These are phyloP conservation scores for Astreopora myriophthalma DNA, from an alignment of 64 coral and sea anemone genomes.

Conservation along the genomic window DNA sequence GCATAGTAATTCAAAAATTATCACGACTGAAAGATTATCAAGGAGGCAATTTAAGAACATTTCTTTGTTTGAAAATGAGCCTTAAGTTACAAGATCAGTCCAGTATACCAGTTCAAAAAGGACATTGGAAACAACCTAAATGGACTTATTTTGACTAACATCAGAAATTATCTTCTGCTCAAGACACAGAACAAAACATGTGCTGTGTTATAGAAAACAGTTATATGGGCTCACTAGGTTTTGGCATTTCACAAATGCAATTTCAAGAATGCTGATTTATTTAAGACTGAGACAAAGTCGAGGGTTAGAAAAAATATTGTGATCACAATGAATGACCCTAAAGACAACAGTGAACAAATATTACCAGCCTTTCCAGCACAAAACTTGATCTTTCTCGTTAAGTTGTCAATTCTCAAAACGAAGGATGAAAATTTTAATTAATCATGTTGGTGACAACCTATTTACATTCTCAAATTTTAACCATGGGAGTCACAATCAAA, in stretches of 20 bases:
- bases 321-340: not conserved
- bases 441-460: not conserved
- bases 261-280: constrained; percentile 28
- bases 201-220: not conserved
- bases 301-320: not conserved
- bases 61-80: not conserved
- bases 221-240: not conserved
- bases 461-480: not conserved
- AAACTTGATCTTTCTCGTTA: not conserved
- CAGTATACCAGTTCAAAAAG: not conserved
- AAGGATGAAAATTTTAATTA: not conserved
- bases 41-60: not conserved
- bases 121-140: not conserved
- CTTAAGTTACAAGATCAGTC: not conserved
- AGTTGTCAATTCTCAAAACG: not conserved
- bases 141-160: not conserved
- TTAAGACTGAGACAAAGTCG: not conserved
- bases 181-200: not conserved
- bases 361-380: not conserved
- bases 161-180: not conserved
- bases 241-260: constrained; percentile 30
- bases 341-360: not conserved
- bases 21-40: not conserved
- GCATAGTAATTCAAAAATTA: not conserved
- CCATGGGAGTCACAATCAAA: not conserved